Evolutionary conservation across 2,888 invertebrate genomes (phyloP), one percentile per base, ranked within the genome.

Genomic region (Thumatha senex): DNA sequence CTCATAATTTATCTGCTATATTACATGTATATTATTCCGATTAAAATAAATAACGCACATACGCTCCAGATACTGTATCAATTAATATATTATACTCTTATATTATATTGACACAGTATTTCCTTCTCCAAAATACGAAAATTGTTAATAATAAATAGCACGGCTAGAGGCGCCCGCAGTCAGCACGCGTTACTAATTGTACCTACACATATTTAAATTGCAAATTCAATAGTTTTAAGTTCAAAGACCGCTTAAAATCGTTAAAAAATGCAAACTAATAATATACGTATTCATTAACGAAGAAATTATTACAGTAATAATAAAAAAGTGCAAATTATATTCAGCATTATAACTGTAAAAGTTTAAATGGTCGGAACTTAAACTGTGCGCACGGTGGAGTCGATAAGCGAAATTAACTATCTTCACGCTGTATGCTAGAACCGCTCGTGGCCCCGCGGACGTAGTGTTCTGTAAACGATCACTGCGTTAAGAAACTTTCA

Each of bases 121-220:
- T 18, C 33, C 18, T 18, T 13, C 18, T 40, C 10, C 1, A 7
- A 43, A 24, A 24, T 12, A 15, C 0, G 24, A 43, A 9, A n/a
- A 13, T 33, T 15, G n/a, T 33, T 31, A 14, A 31, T 8, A n/a
- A 11, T 35, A 47, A 13, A 7, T 41, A 10, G n/a, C 24, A 41
- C 48, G 29, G 31, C 24, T 10, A 12, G 39, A 65, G 65, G 53
- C 63, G 61, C 51, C 39, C 8, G 46, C n/a, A 45, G 41, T n/a
- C 60, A 56, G 38, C 2, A 44, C 42, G 65, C 59, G 61, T 56
- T 58, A 58, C 66, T 65, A 72, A 68, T 70, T 58, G 48, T 55
- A 46, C 50, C n/a, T n/a, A 30, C 50, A 30, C 34, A 40, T 31
- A 63, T 68, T 65, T 52, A 51, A 60, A 69, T 61, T 48, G 33